Evolutionary conservation across 2,797 vertebrate genomes (phyloP).

Genomic region (Triplophysa bombifrons): DNA sequence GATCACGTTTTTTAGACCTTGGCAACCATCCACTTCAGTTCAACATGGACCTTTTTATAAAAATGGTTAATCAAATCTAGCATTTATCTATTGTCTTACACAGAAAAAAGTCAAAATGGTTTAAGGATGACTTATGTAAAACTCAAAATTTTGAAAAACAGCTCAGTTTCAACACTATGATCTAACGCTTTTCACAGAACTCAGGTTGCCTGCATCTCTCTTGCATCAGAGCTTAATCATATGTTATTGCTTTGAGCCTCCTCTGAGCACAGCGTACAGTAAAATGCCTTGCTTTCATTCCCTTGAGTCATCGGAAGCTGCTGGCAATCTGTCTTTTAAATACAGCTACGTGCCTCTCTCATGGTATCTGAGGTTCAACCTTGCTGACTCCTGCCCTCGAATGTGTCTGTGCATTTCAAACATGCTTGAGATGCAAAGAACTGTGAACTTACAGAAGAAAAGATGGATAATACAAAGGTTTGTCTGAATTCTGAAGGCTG

Average conservation of each 20-base stretch:
- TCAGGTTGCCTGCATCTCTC: conserved; percentile 43
- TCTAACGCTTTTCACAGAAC: not conserved
- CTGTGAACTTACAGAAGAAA: not conserved
- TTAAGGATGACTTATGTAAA: no score
- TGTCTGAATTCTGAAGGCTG: not conserved
- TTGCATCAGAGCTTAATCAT: conserved; percentile 47
- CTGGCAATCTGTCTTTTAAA: conserved; percentile 45
- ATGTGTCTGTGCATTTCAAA: conserved; percentile 9
- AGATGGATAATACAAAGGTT: not conserved
- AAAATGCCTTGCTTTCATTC: conserved; percentile 38
- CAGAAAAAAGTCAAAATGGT: not conserved
- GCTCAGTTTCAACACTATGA: no score
- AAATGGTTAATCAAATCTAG: not conserved
- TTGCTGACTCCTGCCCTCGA: conserved; percentile 21
- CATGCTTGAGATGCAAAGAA: conserved; percentile 7
- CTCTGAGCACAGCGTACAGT: conserved; percentile 35
- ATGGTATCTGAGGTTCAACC: not conserved
- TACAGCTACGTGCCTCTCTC: conserved; percentile 3
- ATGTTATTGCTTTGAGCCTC: conserved; percentile 30
- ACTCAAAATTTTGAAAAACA: no score
- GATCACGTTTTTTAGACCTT: no score
- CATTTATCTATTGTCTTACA: not conserved
- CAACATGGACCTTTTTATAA: not conserved
- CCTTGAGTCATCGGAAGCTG: conserved; percentile 38
- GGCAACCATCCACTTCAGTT: not conserved